Conservation (phyloP, 1,140 invertebrate genomes). For the Solen grandis region DNA sequence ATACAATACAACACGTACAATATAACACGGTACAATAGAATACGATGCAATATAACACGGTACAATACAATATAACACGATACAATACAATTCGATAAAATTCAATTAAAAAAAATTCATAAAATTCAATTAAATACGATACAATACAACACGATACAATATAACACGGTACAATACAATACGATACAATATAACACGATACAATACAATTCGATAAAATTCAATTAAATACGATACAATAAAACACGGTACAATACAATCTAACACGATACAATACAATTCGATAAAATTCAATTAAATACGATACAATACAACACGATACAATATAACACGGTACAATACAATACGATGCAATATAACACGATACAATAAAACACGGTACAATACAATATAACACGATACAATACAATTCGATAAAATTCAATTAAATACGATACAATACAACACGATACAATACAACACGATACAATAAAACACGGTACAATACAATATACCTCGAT, state of each 20-base stretch:
- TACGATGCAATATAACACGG: background rate
- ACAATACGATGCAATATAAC: conserved; percentile 8
- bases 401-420: background rate
- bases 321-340: conserved; percentile 8
- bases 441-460: background rate
- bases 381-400: conserved; percentile 4
- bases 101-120: background rate
- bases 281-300: background rate
- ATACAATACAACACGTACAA: background rate
- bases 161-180: background rate
- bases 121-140: background rate
- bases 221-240: background rate
- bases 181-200: background rate
- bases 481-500: background rate
- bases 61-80: background rate
- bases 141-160: background rate
- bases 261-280: background rate
- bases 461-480: background rate
- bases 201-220: background rate
- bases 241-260: background rate
- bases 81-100: background rate
- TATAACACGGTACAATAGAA: background rate
- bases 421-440: background rate
- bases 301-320: background rate
- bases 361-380: background rate